These are phyloP conservation scores for Megaceryle maxima DNA, from an alignment of 2,113 vertebrate genomes.

Conservation along the genomic window DNA sequence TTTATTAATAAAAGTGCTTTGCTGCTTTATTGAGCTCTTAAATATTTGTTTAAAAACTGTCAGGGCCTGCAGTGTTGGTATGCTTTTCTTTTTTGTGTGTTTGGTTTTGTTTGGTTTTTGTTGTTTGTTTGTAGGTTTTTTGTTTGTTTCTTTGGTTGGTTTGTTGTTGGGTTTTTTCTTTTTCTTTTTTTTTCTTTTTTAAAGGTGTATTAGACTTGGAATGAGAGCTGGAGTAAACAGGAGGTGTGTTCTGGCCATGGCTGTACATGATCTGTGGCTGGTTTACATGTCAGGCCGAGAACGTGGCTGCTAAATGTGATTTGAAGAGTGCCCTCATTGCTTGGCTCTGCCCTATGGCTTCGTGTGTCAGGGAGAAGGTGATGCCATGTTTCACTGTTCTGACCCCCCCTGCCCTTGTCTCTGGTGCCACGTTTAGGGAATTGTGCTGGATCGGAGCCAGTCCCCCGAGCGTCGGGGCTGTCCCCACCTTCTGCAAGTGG, in stretches of 20 bases:
- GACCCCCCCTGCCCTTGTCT: rapidly evolving
- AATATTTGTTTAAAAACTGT: background rate
- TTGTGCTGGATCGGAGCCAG: rapidly evolving
- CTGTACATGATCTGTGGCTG: rapidly evolving
- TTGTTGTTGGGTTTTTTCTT: background rate
- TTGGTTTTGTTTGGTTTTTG: background rate
- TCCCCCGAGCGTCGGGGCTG: rapidly evolving
- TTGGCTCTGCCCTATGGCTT: background rate
- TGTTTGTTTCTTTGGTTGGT: no score
- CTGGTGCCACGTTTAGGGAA: rapidly evolving
- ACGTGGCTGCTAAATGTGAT: rapidly evolving
- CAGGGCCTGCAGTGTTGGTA: background rate
- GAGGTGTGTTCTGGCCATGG: background rate
- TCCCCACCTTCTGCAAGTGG: rapidly evolving
- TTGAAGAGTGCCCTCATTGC: background rate
- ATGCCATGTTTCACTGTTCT: background rate
- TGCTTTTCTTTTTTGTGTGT: background rate
- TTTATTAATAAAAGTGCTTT: background rate
- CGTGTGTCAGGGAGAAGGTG: rapidly evolving
- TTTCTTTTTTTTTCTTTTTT: background rate
- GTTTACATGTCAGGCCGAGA: rapidly evolving
- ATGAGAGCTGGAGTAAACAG: background rate
- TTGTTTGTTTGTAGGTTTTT: no score
- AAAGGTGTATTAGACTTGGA: background rate
- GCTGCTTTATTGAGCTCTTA: background rate